These are phyloP conservation scores for Phrynocephalus guinanensis DNA, from an alignment of 2,797 vertebrate species.

Conservation along the genomic window DNA sequence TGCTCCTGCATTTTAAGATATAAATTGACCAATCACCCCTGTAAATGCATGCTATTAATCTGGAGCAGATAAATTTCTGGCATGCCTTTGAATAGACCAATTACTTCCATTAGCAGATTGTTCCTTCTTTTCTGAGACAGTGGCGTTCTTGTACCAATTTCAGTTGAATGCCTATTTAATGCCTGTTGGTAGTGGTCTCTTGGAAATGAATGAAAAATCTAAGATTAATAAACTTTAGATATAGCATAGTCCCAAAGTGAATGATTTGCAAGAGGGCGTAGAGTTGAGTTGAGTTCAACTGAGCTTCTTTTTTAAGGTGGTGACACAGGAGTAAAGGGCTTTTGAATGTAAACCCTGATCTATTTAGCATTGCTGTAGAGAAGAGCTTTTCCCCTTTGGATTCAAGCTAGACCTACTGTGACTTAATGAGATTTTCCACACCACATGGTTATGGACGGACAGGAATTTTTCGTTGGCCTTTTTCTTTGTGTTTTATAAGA, in stretches of 20 bases:
- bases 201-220: not conserved
- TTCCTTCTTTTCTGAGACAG: not conserved
- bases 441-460: not conserved
- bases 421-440: not conserved
- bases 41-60: not conserved
- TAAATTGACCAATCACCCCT: not conserved
- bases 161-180: not conserved
- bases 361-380: not conserved
- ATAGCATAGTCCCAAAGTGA: not conserved
- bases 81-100: not conserved
- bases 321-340: not conserved
- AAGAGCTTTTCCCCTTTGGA: not conserved
- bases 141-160: not conserved
- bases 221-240: not conserved
- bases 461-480: not conserved
- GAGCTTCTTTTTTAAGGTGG: not conserved
- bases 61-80: not conserved
- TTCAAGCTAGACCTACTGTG: not conserved
- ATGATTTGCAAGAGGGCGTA: too few species aligned
- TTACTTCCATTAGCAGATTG: not conserved
- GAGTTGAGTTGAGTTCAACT: not conserved
- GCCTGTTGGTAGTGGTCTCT: not conserved
- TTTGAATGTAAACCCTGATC: not conserved
- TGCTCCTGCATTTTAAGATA: not conserved
- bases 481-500: not conserved